phyloP scores from a whole-genome alignment of 2,888 invertebrate genomes.

The Dysmachus trigonus region DNA sequence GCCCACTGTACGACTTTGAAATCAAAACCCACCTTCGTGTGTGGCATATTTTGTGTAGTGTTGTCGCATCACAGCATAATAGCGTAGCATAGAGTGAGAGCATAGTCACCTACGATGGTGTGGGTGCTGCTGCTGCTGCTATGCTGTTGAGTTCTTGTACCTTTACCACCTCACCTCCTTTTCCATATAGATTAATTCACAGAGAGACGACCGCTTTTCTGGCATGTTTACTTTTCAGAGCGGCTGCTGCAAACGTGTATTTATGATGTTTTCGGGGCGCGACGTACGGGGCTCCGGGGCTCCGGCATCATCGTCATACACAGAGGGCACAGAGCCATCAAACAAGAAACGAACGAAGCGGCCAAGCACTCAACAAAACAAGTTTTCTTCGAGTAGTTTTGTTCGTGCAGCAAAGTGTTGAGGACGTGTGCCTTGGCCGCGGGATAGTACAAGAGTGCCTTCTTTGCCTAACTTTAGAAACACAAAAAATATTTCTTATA shows the following conservation, averaged over 20 bases:
- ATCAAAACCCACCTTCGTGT: not conserved
- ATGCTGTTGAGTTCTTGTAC: not conserved
- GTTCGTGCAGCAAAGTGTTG: slow-evolving; percentile 61
- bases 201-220: not conserved
- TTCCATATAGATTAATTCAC: not conserved
- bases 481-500: not conserved
- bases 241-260: not conserved
- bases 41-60: no score
- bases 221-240: not conserved
- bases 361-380: slow-evolving; percentile 59
- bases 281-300: not conserved
- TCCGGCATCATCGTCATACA: not conserved
- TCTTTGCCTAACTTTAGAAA: not conserved
- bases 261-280: not conserved
- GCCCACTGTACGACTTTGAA: not conserved
- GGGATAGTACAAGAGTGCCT: slow-evolving; percentile 4
- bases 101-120: not conserved
- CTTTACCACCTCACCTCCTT: not conserved
- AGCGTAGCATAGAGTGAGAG: not conserved
- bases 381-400: slow-evolving; percentile 62
- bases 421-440: slow-evolving; percentile 56
- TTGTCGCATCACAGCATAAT: not conserved
- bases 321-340: not conserved
- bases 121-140: not conserved
- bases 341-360: not conserved